A percentile compares a stretch with the other conserved stretches of the same genome.
phyloP scores from a whole-genome alignment of 2,888 invertebrate species.

The Spicauda simplicius region DNA sequence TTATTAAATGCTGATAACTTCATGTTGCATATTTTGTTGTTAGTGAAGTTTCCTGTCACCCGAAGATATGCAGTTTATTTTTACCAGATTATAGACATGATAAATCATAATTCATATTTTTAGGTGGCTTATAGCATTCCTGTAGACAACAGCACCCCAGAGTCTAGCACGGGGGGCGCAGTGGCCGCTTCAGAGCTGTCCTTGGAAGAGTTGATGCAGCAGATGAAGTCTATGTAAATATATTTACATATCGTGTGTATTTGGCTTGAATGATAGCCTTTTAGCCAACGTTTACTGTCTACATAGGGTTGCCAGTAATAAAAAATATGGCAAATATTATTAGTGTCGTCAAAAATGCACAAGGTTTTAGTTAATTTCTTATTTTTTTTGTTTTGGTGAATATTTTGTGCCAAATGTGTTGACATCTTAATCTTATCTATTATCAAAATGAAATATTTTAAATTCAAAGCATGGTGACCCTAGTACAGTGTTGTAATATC shows the following conservation, averaged over 20 bases:
- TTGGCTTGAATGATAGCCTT: conserved; percentile 1
- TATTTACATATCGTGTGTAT: not conserved
- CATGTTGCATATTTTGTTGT: too few species aligned
- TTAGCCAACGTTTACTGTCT: not conserved
- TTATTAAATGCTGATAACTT: too few species aligned
- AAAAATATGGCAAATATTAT: not conserved
- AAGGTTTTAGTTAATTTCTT: not conserved
- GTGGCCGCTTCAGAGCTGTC: conserved; percentile 85
- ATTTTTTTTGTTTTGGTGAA: not conserved
- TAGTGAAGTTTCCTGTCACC: too few species aligned
- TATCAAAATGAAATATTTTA: too few species aligned
- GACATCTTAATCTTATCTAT: too few species aligned
- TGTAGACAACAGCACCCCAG: conserved; percentile 69
- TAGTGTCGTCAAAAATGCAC: not conserved
- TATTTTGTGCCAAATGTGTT: not conserved
- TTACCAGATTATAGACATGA: not conserved
- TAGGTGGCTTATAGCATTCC: conserved; percentile 91
- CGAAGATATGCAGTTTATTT: too few species aligned
- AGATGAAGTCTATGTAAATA: conserved; percentile 93
- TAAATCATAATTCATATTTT: conserved; percentile 42
- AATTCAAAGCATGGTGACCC: not conserved
- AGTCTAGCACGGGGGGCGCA: conserved; percentile 72
- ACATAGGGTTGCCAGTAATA: not conserved
- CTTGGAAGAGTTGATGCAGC: conserved; percentile 95
- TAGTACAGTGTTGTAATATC: not conserved